phyloP scores from a whole-genome alignment of 2,888 invertebrate species.

The Colostygia pectinataria region DNA sequence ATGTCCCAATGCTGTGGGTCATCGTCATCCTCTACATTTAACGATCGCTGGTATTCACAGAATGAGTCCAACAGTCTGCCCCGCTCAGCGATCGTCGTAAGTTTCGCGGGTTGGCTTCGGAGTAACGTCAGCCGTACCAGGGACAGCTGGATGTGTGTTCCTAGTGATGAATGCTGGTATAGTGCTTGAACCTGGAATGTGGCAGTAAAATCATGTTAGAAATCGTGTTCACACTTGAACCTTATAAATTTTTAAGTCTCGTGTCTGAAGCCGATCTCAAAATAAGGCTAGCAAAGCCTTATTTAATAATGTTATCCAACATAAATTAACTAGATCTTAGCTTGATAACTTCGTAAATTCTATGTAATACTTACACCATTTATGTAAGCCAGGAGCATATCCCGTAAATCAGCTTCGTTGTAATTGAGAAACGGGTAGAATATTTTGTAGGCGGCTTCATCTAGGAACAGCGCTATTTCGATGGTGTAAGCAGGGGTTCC shows the following conservation, averaged over 20 bases:
- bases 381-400: conserved; percentile 90
- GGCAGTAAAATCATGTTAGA: too few relatives aligned
- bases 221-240: too few relatives aligned
- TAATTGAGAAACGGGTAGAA: conserved; percentile 87
- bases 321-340: neutral
- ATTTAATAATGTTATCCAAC: neutral
- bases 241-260: too few relatives aligned
- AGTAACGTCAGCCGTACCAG: conserved; percentile 88
- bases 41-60: conserved; percentile 86
- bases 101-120: conserved; percentile 83
- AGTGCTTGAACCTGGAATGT: conserved; percentile 87
- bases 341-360: too few relatives aligned
- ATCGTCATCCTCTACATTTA: conserved; percentile 86
- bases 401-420: conserved; percentile 85
- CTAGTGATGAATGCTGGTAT: conserved; percentile 89
- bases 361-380: conserved; percentile 89
- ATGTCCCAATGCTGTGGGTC: conserved; percentile 92
- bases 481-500: conserved; percentile 80
- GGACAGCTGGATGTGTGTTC: conserved; percentile 85
- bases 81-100: conserved; percentile 86
- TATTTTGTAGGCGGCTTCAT: conserved; percentile 87
- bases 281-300: too few relatives aligned
- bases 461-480: conserved; percentile 89
- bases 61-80: conserved; percentile 87
- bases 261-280: too few relatives aligned